Base-by-base conservation (phyloP, 2,113 vertebrate genomes). In the Pituophis catenifer region DNA sequence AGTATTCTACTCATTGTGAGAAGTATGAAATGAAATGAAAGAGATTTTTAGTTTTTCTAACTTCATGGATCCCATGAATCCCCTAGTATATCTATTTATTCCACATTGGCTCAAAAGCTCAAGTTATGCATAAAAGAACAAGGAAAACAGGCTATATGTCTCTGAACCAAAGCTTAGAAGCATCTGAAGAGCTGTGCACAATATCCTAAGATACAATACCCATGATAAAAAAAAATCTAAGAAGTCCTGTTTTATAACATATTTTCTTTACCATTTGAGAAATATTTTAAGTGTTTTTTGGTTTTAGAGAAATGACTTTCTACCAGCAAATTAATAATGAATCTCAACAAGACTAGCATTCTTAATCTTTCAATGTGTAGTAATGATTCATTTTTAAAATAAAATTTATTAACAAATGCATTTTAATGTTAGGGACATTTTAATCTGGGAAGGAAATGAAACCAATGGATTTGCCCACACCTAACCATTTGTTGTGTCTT, bases 161-260 rank as follows among this genome's bases (percentile, higher is more conserved):
- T 91, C 90, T 95, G 93, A 95, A 96, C 94, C 57, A 88, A 91
- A 87, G 59, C 44, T 87, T 90, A 53, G n/a, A 44, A 94, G 90
- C 92, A 90, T 93, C 0, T 92, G 57, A 89, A 13, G 52, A 95
- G 62, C 85, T 96, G 95, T 85, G 93, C 95, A 96, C 94, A 96
- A 95, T 93, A 94, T 94, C 94, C 88, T 12, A 89, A 93, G 88
- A 91, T 62, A 92, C 2, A 23, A 94, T 86, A 86, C 53, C 19
- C 91, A 52, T 94, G 70, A 58, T 95, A 75, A 88, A 44, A 89
- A 53, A 57, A 89, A 93, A 96, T 54, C 89, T 92, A 95, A 96
- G 94, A 91, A 93, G 91, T 94, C 65, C 92, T 93, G 58, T 93
- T 96, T 95, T 93, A 94, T 90, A 89, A 95, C 88, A 94, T 59